Base-by-base conservation (phyloP, 2,888 invertebrate species). In the Penaeus monodon region DNA sequence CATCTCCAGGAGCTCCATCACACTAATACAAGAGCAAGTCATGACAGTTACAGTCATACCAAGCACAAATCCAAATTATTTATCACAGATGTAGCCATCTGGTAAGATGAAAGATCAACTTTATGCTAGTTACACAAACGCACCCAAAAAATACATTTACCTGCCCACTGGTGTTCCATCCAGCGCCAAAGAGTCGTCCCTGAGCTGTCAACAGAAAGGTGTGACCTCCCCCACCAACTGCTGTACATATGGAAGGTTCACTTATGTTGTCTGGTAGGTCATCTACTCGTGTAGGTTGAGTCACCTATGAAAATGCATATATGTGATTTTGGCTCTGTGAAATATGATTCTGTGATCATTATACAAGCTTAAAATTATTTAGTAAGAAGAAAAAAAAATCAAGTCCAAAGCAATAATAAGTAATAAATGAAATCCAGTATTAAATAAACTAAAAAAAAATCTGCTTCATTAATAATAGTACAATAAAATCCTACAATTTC, bases 131-230 rank as follows among this genome's bases (percentile, higher is more conserved):
- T 24, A 57, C 14, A 14, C 29, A 63, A n/a, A 22, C 17, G 22
- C 63, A 73, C 24, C 22, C 17, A 29, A 27, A 63, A 44, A 74
- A 27, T 22, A 66, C 22, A 38, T n/a, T 20, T 49, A 89, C 89
- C 85, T 89, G 89, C 44, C 89, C 89, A 76, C 85, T 81, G 33
- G 84, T 82, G 44, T 89, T 89, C 89, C 89, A 89, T 66, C 89
- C 89, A 70, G 89, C 86, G 73, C 89, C 89, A 88, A 85, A 89
- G 64, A 89, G 84, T 64, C 83, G 79, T 70, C 89, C 89, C 64
- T 85, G 84, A 77, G 82, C 86, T 33, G 89, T 88, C 38, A 89
- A 81, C 20, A 89, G 82, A 77, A 89, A 88, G 38, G 89, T 89
- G 82, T 89, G 88, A 27, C 89, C 89, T 22, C 88, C 88, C 22